Base-by-base conservation (phyloP, 2,888 invertebrate species). In the Odontocolon sp. region DNA sequence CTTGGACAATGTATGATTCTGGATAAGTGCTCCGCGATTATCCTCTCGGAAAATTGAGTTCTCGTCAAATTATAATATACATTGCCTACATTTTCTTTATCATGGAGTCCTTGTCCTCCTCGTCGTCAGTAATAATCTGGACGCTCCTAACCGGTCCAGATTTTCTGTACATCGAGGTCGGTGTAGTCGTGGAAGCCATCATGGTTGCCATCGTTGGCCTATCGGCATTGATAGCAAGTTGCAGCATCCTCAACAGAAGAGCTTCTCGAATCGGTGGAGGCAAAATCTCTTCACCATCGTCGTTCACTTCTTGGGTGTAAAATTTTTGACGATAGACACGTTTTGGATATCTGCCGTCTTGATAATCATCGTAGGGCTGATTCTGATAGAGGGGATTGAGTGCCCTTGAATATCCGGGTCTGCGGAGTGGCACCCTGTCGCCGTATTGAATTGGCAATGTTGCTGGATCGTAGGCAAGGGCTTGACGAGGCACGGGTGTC, bases 261-360 rank as follows among this genome's bases (percentile, higher is more conserved):
- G 95, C 95, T 87, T 95, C 95, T 71, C 95, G 91, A 14, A 95
- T 93, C 70, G 95, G 94, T 0, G 94, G 92, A 9, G 95, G 95
- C 14, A 95, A 88, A 81, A 93, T 94, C 79, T 94, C 94, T 4
- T 93, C 93, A 1, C 87, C 88, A 0, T 93, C 92, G 38, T 93
- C 88, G 0, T 80, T 63, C 0, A 84, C 45, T 6, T 86, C 86
- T 1, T 86, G 83, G 1, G 85, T 83, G 47, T 87, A 87, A 23
- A 87, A 87, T 63, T 90, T 90, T 26, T 90, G 88, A 28, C 89
- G 83, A 57, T 90, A 89, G 0, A 89, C 89, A 8, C 90, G 81
- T 73, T 89, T 89, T 0, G 86, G 40, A 64, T 87, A 88, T 59
- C 87, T 82, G 0, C 83, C 80, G 3, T 90, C 90, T 3, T 84